Percentiles rank a stretch among this genome's conserved stretches.
Conservation (phyloP, 2,797 vertebrate genomes). For the Acanthurus tractus region DNA sequence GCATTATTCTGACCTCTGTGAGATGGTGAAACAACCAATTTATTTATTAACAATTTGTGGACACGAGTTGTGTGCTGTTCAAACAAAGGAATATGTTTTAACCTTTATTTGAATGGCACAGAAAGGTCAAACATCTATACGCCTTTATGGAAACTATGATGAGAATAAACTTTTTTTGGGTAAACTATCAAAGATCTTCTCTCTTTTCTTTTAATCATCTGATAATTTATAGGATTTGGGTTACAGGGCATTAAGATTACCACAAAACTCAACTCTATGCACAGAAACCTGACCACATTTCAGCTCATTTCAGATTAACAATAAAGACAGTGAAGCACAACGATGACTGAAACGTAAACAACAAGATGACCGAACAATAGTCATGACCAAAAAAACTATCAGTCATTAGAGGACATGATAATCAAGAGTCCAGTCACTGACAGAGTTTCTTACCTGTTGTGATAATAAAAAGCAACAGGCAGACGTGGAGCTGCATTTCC, state of each 20-base stretch:
- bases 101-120: not conserved
- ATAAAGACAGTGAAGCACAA: no score
- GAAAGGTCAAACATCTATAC: not conserved
- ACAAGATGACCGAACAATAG: not conserved
- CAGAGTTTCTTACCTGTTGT: slow-evolving; percentile 77
- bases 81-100: not conserved
- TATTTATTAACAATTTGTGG: not conserved
- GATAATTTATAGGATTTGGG: no score
- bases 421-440: no score
- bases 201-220: not conserved
- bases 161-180: no score
- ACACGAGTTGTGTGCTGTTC: not conserved
- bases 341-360: no score
- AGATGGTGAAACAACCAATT: no score
- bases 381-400: not conserved
- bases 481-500: slow-evolving; percentile 83
- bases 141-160: no score
- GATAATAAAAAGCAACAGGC: slow-evolving; percentile 76
- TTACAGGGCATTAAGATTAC: no score
- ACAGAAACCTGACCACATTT: no score
- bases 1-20: not conserved
- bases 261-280: no score
- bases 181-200: not conserved
- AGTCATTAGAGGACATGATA: not conserved
- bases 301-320: no score